A percentile compares a stretch with the other conserved stretches of the same genome.
Conservation (phyloP, 2,113 vertebrate genomes). For the Microcebus griseorufus region DNA sequence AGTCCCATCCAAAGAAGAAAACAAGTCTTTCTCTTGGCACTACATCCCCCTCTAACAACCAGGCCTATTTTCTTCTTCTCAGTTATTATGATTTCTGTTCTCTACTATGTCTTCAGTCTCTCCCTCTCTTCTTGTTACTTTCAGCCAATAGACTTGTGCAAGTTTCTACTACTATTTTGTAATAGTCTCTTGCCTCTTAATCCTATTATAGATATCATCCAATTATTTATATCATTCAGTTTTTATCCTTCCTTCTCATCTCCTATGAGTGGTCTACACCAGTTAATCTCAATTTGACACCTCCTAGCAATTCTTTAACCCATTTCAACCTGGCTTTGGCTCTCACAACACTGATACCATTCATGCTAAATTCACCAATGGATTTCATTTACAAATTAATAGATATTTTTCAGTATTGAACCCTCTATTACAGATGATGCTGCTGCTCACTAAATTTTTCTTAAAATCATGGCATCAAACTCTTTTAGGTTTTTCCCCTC, state of each 20-base stretch:
- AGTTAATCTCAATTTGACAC: neutral
- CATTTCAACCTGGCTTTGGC: neutral
- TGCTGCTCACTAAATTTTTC: neutral
- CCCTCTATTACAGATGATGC: neutral
- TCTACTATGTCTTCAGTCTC: neutral
- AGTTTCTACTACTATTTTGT: neutral
- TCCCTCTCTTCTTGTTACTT: neutral
- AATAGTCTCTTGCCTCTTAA: neutral
- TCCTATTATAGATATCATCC: neutral
- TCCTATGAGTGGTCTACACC: neutral
- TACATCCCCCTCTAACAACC: neutral
- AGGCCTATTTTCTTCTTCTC: constrained; percentile 2
- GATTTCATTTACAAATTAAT: neutral
- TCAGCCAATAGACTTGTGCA: neutral
- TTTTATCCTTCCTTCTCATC: neutral
- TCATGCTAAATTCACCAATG: neutral
- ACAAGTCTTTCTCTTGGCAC: neutral
- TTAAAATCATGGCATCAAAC: neutral
- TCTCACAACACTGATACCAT: neutral
- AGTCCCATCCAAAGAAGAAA: neutral
- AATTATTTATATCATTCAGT: neutral
- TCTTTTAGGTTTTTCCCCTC: neutral
- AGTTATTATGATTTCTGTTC: neutral
- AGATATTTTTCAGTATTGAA: neutral
- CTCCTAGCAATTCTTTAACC: neutral